Evolutionary conservation across 2,888 invertebrate species (phyloP).

Genomic region (Caenorhabditis becei): DNA sequence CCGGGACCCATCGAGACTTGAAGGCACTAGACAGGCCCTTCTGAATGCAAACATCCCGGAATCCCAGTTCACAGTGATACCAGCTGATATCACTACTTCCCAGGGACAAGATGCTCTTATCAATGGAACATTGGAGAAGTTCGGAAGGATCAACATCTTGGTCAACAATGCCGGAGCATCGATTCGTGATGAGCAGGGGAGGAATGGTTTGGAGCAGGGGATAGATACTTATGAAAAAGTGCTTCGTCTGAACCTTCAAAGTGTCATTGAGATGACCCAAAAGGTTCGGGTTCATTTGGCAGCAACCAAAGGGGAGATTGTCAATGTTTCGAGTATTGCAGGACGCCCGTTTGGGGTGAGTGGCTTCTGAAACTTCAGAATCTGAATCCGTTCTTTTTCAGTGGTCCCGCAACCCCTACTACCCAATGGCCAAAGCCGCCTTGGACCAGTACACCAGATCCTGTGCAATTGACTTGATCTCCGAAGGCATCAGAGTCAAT

Average conservation of each 20-base stretch:
- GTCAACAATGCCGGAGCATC: conserved; percentile 14
- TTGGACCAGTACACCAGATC: conserved; percentile 44
- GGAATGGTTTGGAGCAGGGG: conserved; percentile 9
- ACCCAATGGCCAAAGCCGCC: conserved; percentile 41
- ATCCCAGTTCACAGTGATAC: conserved; percentile 1
- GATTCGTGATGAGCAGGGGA: conserved; percentile 21
- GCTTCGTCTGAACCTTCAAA: neutral
- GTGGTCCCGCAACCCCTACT: conserved; percentile 31
- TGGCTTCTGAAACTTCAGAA: neutral
- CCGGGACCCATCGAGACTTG: conserved; percentile 26
- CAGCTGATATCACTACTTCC: neutral
- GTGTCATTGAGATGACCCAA: neutral
- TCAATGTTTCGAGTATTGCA: conserved; percentile 56
- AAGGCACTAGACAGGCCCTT: conserved; percentile 22
- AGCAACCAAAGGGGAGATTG: conserved; percentile 54
- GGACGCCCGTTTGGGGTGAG: conserved; percentile 39
- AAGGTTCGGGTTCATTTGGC: neutral
- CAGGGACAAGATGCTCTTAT: conserved; percentile 48
- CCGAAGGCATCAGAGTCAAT: conserved; percentile 42
- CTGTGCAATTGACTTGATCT: conserved; percentile 30
- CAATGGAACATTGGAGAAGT: conserved; percentile 43
- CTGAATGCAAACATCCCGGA: conserved; percentile 18
- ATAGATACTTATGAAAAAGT: neutral
- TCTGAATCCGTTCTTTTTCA: conserved; percentile 15
- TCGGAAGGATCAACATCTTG: conserved; percentile 38